Evolutionary conservation across 2,113 vertebrate genomes (phyloP).

Genomic region (Nipponia nippon): DNA sequence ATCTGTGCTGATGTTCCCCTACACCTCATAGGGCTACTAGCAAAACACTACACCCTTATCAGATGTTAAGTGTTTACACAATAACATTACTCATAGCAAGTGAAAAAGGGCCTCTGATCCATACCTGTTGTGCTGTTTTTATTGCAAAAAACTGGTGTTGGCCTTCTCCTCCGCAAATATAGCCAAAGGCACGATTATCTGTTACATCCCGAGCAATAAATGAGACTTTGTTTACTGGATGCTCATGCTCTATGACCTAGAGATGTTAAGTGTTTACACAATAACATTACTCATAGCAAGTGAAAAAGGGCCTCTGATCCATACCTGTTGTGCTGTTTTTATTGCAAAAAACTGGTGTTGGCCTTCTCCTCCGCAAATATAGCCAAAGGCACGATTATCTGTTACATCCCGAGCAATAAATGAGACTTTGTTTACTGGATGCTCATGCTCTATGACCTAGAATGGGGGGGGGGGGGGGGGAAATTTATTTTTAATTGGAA

Average conservation of each 20-base stretch:
- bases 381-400: no score
- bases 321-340: slow-evolving; percentile 88
- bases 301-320: background rate
- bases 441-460: slow-evolving; percentile 92
- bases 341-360: no score
- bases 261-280: background rate
- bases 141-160: no score
- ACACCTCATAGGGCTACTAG: background rate
- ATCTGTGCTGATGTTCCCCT: background rate
- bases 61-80: background rate
- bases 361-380: no score
- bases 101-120: background rate
- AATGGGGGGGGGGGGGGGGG: background rate
- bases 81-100: background rate
- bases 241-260: slow-evolving; percentile 91
- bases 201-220: no score
- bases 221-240: background rate
- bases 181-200: no score
- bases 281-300: background rate
- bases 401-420: no score
- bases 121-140: slow-evolving; percentile 88
- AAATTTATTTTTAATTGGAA: background rate
- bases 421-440: background rate
- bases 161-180: no score
- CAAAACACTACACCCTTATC: background rate